Percentiles rank a stretch among this genome's conserved stretches.
Conservation (phyloP, 1,140 invertebrate species). For the Pseudoatta argentina region DNA sequence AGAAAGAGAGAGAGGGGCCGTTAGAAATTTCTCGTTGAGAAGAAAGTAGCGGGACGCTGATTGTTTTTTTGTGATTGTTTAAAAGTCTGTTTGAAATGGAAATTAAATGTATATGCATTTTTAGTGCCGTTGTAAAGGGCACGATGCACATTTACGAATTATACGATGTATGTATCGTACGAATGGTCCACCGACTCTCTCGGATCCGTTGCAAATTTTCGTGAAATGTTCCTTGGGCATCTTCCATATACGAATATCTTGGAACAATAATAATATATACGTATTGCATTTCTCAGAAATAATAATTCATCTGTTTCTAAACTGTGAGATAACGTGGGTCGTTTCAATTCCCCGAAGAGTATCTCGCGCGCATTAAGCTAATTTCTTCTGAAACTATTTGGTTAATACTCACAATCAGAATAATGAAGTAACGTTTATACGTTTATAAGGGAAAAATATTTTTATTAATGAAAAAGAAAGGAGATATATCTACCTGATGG, state of each 20-base stretch:
- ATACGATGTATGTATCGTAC: conserved; percentile 20
- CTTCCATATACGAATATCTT: conserved; percentile 3
- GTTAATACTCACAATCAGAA: neutral
- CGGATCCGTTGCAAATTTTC: conserved; percentile 31
- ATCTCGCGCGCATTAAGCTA: neutral
- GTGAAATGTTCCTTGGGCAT: conserved; percentile 22
- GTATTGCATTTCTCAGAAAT: neutral
- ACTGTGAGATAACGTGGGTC: neutral
- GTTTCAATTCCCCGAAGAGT: neutral
- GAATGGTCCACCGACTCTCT: conserved; percentile 41
- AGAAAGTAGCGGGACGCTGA: neutral
- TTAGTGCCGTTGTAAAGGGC: conserved; percentile 1
- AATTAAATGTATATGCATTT: conserved; percentile 10
- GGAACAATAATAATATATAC: neutral
- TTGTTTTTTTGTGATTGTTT: conserved; percentile 34
- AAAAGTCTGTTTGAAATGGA: conserved; percentile 13
- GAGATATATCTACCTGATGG: neutral
- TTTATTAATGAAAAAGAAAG: conserved; percentile 20
- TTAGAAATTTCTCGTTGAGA: conserved; percentile 40
- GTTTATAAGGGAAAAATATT: conserved; percentile 17
- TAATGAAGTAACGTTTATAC: conserved; percentile 13
- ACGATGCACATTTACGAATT: conserved; percentile 6
- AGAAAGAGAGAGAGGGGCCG: neutral
- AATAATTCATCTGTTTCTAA: conserved; percentile 7
- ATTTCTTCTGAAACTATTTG: neutral